Evolutionary conservation across 1,140 invertebrate species (phyloP), one percentile per base, ranked within the genome.

Genomic region (Trichomalopsis sarcophagae): DNA sequence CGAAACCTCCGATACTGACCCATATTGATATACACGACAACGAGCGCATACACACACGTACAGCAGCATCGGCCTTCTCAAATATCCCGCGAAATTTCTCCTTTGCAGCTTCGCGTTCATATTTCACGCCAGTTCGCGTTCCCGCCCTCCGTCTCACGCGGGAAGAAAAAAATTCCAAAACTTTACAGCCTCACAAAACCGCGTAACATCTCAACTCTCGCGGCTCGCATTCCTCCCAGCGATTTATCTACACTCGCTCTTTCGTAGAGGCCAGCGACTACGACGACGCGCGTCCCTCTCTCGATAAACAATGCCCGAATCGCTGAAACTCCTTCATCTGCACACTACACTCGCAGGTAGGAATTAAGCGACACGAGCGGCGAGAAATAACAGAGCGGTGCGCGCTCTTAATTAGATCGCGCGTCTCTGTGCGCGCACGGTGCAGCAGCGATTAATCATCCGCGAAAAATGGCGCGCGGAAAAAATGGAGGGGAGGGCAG

Each of bases 401-500:
- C 17, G 30, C 55, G 2, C 30, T 33, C 80, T 75, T 82, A 82
- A 84, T 84, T 88, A 89, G 88, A 90, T 88, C 86, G 87, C 86
- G 84, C 86, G 81, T 7, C 9, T 50, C 9, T 50, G 13, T 50
- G 47, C 13, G 13, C 27, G 27, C 27, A 27, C 27, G 27, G 27
- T 2, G 27, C 27, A 17, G 82, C 36, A 23, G 84, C 87, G 84
- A 88, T 90, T 88, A 90, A 90, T 90, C 88, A 89, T 89, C 84
- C 73, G 86, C 87, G 82, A 79, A 84, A 85, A 85, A 74, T 82
- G 82, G 73, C 33, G 55, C 74, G 66, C 74, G 71, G 66, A 83
- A 84, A 86, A 62, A 82, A 73, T 69, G 85, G 86, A 86, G 83
- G 77, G 86, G 80, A 75, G 11, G 17, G 33, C 30, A 44, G 62